Base-by-base conservation (phyloP, 2,888 invertebrate species). In the Diaphora mendica region DNA sequence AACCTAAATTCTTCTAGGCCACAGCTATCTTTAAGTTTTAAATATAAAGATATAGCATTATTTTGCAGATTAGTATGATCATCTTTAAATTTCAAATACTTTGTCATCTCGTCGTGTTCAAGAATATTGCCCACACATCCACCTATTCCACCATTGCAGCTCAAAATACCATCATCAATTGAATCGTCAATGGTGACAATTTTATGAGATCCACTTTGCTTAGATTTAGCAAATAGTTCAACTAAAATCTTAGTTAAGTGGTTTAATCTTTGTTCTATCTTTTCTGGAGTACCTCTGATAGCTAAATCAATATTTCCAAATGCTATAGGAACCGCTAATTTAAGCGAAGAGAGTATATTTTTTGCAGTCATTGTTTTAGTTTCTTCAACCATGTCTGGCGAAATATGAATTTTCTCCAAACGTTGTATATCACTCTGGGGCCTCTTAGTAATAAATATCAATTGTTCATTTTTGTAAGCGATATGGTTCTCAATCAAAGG, bases 101-200 rank as follows among this genome's bases (percentile, higher is more conserved):
- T 78, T 2, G 68, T 71, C 33, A 20, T 30, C 42, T 75, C 51
- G 70, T 82, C 80, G 1, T 42, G 30, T n/a, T 73, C 72, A 13
- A 82, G 44, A 55, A 82, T 33, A 17, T 82, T 82, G 2, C 82
- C 80, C 1, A 82, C 68, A 33, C 74, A 67, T 39, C 80, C 74
- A 26, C 76, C 82, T 64, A 82, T 26, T 3, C 82, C 82, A 4
- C 73, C 73, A 39, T 82, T 75, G 3, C 73, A 69, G 9, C 68
- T 64, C 1, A 77, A 51, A 11, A 75, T 64, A 9, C 75, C 76
- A 17, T 77, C 70, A 11, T 26, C 73, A 4, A 78, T 17, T 26
- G 59, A 59, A 15, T 82, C 82, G 42, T 82, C 77, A 48, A 82
- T 73, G 51, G 48, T 71, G 4, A 82, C 64, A 11, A 76, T 62